Conservation (phyloP, 2,797 vertebrate species). For the Melanotaenia trifasciata region DNA sequence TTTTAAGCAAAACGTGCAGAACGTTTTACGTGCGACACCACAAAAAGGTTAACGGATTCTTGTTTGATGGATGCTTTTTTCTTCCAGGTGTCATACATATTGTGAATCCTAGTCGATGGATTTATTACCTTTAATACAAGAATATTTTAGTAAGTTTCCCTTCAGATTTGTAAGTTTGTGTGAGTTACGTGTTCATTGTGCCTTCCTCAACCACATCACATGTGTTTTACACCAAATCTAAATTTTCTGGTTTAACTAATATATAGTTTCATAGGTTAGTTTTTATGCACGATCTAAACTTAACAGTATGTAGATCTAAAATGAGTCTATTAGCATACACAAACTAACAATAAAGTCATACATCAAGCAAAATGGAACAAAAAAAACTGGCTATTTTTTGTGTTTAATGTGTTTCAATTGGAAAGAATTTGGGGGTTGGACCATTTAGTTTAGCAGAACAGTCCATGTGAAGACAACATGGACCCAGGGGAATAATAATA, state of each 20-base stretch:
- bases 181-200: neutral
- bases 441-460: neutral
- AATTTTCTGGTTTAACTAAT: no score
- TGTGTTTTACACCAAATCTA: neutral
- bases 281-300: neutral
- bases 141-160: slow-evolving; percentile 80
- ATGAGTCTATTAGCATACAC: neutral
- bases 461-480: neutral
- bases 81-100: slow-evolving; percentile 76
- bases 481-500: neutral
- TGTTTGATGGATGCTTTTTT: slow-evolving; percentile 36
- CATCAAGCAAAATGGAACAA: neutral
- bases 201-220: neutral
- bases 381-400: neutral
- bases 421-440: neutral
- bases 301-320: neutral
- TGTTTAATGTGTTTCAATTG: neutral
- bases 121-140: slow-evolving; percentile 80
- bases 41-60: neutral
- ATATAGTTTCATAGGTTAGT: neutral
- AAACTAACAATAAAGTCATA: neutral
- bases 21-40: neutral
- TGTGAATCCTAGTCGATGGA: slow-evolving; percentile 81
- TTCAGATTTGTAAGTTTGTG: slow-evolving; percentile 7
- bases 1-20: neutral